phyloP scores from a whole-genome alignment of 2,888 invertebrate genomes.

The Smittia sp. region DNA sequence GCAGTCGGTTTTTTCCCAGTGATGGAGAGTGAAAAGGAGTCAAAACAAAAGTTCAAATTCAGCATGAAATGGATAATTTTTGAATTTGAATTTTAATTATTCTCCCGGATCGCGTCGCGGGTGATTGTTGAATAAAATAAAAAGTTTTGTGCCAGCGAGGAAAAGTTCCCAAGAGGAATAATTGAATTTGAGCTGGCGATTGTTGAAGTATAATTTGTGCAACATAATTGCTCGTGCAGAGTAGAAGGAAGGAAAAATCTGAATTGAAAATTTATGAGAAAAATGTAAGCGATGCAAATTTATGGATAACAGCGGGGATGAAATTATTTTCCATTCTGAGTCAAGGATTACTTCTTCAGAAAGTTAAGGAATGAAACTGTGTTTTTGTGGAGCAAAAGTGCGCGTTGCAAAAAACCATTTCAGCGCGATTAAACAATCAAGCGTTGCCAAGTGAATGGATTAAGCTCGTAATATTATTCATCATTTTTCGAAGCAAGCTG shows the following conservation, averaged over 20 bases:
- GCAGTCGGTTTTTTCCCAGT: slow-evolving; percentile 12
- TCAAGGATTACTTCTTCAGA: slow-evolving; percentile 29
- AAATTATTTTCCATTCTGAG: neutral
- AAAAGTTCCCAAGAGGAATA: too few relatives aligned
- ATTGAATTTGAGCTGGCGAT: too few relatives aligned
- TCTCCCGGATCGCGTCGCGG: neutral
- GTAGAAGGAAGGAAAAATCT: neutral
- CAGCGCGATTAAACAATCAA: neutral
- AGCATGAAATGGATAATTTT: neutral
- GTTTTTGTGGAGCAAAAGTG: neutral
- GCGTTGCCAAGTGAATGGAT: neutral
- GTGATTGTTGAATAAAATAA: slow-evolving; percentile 11
- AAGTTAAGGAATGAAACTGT: neutral
- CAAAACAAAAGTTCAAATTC: neutral
- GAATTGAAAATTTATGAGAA: slow-evolving; percentile 11
- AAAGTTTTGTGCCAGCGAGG: neutral
- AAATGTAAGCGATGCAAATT: slow-evolving; percentile 34
- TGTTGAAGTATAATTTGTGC: slow-evolving; percentile 2
- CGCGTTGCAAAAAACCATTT: neutral
- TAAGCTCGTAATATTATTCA: neutral
- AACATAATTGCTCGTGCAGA: neutral
- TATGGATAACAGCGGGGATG: slow-evolving; percentile 28
- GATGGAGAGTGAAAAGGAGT: neutral
- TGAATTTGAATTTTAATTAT: slow-evolving; percentile 8
- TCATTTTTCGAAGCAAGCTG: too few relatives aligned